Percentiles rank a stretch among this genome's conserved stretches.
Evolutionary conservation across 2,797 vertebrate genomes (phyloP).

Genomic region (Anisognathus igniventris): DNA sequence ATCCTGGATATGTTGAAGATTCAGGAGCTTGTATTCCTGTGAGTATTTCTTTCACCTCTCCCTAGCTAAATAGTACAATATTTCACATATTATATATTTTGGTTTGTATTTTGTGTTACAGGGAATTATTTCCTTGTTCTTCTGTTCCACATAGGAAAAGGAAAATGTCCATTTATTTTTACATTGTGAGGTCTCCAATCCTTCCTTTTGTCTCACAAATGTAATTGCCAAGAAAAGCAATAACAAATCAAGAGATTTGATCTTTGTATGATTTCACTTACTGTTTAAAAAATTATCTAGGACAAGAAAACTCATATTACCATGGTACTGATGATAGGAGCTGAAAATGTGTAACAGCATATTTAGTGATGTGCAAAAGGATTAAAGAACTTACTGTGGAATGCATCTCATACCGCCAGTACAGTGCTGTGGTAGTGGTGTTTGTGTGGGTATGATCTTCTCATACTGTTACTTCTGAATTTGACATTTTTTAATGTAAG

Average conservation of each 20-base stretch:
- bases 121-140: not conserved
- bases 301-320: not conserved
- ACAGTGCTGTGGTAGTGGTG: not conserved
- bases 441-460: not conserved
- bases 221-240: not conserved
- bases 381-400: not conserved
- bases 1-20: conserved; percentile 96
- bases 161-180: not conserved
- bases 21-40: conserved; percentile 94
- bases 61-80: not conserved
- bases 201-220: not conserved
- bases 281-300: not conserved
- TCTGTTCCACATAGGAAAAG: not conserved
- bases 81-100: not conserved
- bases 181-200: not conserved
- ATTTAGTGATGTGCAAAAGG: not conserved
- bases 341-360: not conserved
- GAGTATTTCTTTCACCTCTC: conserved; percentile 56
- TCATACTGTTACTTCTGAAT: not conserved
- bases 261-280: not conserved
- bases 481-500: not conserved
- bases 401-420: not conserved
- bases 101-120: not conserved
- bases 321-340: not conserved
- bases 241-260: not conserved